Percentiles rank a stretch among this genome's conserved stretches.
phyloP scores from a whole-genome alignment of 2,113 vertebrate species.

The Syrrhaptes paradoxus region DNA sequence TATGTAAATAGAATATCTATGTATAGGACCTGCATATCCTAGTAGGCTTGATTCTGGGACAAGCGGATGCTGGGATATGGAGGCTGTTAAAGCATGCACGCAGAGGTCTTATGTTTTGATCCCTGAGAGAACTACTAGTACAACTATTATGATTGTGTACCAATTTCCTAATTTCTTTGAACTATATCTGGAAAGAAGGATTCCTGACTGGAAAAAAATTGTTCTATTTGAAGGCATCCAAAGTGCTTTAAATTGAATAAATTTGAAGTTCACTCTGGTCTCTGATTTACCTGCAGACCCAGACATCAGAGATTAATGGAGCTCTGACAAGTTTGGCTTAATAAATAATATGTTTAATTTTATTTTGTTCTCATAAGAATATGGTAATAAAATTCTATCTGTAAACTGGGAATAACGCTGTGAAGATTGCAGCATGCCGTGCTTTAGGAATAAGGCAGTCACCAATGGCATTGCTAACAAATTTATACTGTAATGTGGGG shows the following conservation, averaged over 20 bases:
- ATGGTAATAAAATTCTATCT: not conserved
- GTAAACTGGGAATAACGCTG: not conserved
- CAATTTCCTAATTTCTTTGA: not conserved
- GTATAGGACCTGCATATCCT: not conserved
- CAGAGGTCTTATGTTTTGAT: not conserved
- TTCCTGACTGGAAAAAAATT: not conserved
- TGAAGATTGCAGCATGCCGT: not conserved
- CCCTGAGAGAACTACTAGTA: not conserved
- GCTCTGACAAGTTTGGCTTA: not conserved
- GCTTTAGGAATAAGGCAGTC: not conserved
- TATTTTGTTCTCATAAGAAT: slow-evolving; percentile 11
- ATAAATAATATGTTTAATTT: slow-evolving; percentile 30
- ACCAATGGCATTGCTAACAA: not conserved
- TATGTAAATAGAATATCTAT: not conserved
- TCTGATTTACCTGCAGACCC: not conserved
- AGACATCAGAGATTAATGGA: not conserved
- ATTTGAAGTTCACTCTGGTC: not conserved
- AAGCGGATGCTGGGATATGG: not conserved
- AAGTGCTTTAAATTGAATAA: not conserved
- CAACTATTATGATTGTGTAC: not conserved
- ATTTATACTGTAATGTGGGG: not conserved
- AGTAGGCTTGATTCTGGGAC: not conserved
- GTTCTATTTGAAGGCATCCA: not conserved
- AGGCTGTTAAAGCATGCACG: not conserved
- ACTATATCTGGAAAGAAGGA: not conserved